A percentile compares a stretch with the other conserved stretches of the same genome.
These are phyloP conservation scores for Anthrax anthrax DNA, from an alignment of 2,888 invertebrate species.

Conservation along the genomic window DNA sequence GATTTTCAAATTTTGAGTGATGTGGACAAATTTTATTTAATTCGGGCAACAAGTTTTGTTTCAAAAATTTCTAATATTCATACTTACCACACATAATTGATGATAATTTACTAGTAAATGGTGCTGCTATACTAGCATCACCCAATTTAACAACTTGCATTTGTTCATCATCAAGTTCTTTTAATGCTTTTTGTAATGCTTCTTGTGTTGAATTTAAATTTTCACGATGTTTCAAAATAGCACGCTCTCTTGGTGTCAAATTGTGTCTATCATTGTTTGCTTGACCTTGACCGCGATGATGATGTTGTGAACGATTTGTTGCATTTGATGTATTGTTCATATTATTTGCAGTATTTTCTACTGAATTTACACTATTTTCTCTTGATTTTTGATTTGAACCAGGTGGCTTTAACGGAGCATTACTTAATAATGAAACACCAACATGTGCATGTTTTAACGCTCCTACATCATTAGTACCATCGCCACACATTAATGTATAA, in stretches of 20 bases:
- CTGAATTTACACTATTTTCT: conserved; percentile 16
- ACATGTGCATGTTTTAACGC: conserved; percentile 96
- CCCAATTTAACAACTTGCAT: conserved; percentile 87
- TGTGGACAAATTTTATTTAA: too few species aligned
- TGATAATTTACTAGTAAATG: conserved; percentile 94
- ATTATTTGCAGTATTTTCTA: conserved; percentile 5
- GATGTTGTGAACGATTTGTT: conserved; percentile 1
- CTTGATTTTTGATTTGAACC: conserved; percentile 12
- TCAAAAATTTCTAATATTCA: background rate
- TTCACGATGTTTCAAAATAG: conserved; percentile 25
- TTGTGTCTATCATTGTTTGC: conserved; percentile 18
- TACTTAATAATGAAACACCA: conserved; percentile 82
- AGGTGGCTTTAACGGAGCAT: conserved; percentile 50
- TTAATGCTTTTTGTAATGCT: conserved; percentile 42
- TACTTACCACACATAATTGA: conserved; percentile 91
- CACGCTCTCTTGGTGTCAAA: conserved; percentile 26
- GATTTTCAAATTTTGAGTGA: too few species aligned
- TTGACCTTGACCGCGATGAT: conserved; percentile 12
- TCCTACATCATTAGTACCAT: conserved; percentile 99
- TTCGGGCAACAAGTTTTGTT: too few species aligned
- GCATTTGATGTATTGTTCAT: conserved; percentile 2
- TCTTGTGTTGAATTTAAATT: conserved; percentile 25
- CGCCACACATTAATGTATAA: conserved; percentile 96
- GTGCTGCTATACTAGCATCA: conserved; percentile 97
- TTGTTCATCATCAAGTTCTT: conserved; percentile 78